Evolutionary conservation across 2,113 vertebrate genomes (phyloP).

Genomic region (Apodemus sylvaticus): DNA sequence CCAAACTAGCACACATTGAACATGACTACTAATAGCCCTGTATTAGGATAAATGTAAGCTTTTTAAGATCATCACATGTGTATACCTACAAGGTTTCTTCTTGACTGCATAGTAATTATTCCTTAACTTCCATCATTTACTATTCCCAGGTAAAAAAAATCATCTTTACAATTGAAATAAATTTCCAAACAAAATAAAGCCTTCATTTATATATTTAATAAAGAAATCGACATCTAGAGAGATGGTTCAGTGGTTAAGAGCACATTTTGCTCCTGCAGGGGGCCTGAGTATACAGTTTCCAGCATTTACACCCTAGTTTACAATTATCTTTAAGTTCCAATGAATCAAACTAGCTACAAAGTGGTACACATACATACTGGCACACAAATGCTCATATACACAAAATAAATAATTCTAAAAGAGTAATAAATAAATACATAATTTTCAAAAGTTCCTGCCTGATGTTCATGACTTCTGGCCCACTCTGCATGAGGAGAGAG

Average conservation of each 20-base stretch:
- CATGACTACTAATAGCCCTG: background rate
- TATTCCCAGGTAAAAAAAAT: background rate
- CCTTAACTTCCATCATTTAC: background rate
- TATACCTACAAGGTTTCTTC: background rate
- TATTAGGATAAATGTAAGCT: background rate
- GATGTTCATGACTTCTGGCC: background rate
- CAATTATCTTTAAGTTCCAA: background rate
- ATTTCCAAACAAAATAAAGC: background rate
- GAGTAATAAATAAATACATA: background rate
- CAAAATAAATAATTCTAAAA: background rate
- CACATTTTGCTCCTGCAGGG: background rate
- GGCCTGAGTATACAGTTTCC: background rate
- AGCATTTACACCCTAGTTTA: background rate
- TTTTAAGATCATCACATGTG: background rate
- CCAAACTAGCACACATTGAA: background rate
- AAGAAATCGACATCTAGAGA: background rate
- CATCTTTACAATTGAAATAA: conserved; percentile 33
- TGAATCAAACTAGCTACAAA: background rate
- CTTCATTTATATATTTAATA: background rate
- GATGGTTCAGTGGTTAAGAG: background rate
- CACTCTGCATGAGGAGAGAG: background rate
- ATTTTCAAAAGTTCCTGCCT: background rate
- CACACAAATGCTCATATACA: background rate
- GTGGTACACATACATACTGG: background rate
- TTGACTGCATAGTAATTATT: background rate